These are phyloP conservation scores for Cheilosia soror DNA, from an alignment of 2,888 invertebrate species.

Conservation along the genomic window DNA sequence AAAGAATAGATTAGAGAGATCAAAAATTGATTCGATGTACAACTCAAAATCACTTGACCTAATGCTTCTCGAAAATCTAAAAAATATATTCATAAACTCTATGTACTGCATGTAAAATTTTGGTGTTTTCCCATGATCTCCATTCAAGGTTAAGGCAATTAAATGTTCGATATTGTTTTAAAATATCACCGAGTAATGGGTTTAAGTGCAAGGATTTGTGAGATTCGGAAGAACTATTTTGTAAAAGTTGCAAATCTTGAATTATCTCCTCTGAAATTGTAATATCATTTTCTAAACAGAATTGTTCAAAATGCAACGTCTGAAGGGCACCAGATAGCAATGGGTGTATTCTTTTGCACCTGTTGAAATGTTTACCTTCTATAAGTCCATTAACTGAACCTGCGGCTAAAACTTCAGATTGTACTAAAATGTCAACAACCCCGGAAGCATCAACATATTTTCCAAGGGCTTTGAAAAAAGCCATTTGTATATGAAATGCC, in stretches of 20 bases:
- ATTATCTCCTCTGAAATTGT: too few species aligned
- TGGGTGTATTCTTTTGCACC: too few species aligned
- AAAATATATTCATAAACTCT: slow-evolving; percentile 5
- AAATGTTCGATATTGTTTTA: neutral
- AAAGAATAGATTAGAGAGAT: slow-evolving; percentile 7
- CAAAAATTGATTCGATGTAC: slow-evolving; percentile 7
- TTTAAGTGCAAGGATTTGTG: too few species aligned
- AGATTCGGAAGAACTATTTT: too few species aligned
- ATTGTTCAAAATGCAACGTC: too few species aligned
- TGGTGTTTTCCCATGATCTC: slow-evolving; percentile 9
- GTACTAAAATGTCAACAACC: neutral
- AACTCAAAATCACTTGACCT: slow-evolving; percentile 16
- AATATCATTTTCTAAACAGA: too few species aligned
- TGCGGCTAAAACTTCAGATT: too few species aligned
- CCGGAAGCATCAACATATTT: slow-evolving; percentile 76
- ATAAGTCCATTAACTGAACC: too few species aligned
- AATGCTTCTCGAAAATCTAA: slow-evolving; percentile 26
- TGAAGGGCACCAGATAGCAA: too few species aligned
- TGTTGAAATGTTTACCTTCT: too few species aligned
- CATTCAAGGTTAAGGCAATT: neutral
- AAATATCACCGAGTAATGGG: neutral
- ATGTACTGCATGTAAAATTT: slow-evolving; percentile 20
- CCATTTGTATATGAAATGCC: slow-evolving; percentile 78
- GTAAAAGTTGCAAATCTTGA: too few species aligned
- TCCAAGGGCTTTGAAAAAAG: slow-evolving; percentile 78